phyloP scores from a whole-genome alignment of 1,140 invertebrate species.

The Diabrotica undecimpunctata region DNA sequence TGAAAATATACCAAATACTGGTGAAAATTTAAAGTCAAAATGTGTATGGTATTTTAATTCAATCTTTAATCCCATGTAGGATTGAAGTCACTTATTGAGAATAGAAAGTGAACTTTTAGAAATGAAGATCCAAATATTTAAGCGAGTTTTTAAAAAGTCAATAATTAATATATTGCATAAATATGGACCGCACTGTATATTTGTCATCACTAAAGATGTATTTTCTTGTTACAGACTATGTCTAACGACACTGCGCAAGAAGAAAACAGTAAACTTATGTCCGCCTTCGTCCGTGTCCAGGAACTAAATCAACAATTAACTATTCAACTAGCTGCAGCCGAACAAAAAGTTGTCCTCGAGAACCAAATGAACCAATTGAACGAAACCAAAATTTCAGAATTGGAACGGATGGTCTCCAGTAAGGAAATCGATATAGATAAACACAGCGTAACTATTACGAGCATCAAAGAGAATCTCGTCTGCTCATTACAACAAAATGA shows the following conservation, averaged over 20 bases:
- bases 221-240: conserved; percentile 28
- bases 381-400: conserved; percentile 34
- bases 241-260: conserved; percentile 33
- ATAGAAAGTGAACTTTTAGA: too few species aligned
- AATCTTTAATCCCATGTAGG: too few species aligned
- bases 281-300: conserved; percentile 31
- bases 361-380: conserved; percentile 34
- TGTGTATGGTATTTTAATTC: too few species aligned
- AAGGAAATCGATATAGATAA: conserved; percentile 31
- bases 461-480: conserved; percentile 31
- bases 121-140: too few species aligned
- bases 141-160: too few species aligned
- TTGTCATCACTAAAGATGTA: too few species aligned
- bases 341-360: conserved; percentile 32
- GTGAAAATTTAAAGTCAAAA: too few species aligned
- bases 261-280: conserved; percentile 30
- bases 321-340: conserved; percentile 27
- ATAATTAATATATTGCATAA: too few species aligned
- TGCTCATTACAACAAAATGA: conserved; percentile 32
- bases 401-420: conserved; percentile 28
- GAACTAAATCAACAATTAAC: conserved; percentile 30
- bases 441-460: conserved; percentile 28
- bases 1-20: too few species aligned
- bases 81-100: too few species aligned
- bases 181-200: too few species aligned